Evolutionary conservation across 2,888 invertebrate genomes (phyloP).

Genomic region (Mesorhabditis sp.): DNA sequence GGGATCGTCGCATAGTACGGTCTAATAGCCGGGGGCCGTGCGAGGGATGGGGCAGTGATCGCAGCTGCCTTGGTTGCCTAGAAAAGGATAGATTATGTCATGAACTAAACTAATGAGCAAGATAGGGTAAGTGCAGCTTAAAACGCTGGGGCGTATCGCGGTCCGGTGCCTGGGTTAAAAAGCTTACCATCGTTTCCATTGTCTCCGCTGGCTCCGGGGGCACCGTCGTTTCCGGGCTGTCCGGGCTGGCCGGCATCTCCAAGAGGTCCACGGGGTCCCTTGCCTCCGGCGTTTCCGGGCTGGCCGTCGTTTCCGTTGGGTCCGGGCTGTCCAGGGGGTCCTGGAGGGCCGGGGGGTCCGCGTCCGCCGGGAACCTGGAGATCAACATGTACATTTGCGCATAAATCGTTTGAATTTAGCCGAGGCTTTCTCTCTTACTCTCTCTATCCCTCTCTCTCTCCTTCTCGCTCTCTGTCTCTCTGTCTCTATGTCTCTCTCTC

Average conservation of each 20-base stretch:
- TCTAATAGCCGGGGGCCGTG: background rate
- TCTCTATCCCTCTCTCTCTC: too few relatives aligned
- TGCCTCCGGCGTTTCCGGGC: slow-evolving; percentile 17
- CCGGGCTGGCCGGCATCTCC: background rate
- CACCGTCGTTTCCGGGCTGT: background rate
- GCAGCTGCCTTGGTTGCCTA: background rate
- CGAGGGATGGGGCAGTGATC: background rate
- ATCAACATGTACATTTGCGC: background rate
- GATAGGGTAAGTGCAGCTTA: too few relatives aligned
- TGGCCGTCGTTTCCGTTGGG: slow-evolving; percentile 21
- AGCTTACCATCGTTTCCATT: background rate
- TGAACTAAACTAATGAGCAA: too few relatives aligned
- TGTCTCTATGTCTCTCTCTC: too few relatives aligned
- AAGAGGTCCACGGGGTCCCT: slow-evolving; percentile 3
- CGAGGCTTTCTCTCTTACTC: too few relatives aligned
- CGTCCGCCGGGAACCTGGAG: slow-evolving; percentile 9
- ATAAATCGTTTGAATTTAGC: too few relatives aligned
- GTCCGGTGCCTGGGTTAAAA: too few relatives aligned
- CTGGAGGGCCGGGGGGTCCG: slow-evolving; percentile 25
- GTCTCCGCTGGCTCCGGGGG: background rate
- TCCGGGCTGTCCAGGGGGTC: slow-evolving; percentile 18
- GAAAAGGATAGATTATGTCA: background rate
- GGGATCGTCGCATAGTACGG: too few relatives aligned
- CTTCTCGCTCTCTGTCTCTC: too few relatives aligned
- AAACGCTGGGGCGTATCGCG: too few relatives aligned